A percentile compares a stretch with the other conserved stretches of the same genome.
These are phyloP conservation scores for Heliconius ethilla DNA, from an alignment of 2,888 invertebrate species.

Conservation along the genomic window DNA sequence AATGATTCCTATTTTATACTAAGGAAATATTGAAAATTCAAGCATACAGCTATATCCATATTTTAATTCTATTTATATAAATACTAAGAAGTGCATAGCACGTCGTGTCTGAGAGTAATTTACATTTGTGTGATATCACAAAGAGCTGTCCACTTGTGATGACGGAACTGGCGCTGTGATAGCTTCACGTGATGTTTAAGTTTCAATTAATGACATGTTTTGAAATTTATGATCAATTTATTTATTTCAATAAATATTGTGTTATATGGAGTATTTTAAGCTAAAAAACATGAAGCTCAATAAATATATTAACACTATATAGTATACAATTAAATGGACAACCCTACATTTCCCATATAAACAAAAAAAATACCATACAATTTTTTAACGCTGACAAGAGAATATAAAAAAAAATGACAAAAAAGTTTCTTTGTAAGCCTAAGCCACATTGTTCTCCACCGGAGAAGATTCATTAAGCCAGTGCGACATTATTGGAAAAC, in stretches of 20 bases:
- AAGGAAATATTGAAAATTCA: background rate
- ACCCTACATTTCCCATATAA: background rate
- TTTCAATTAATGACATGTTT: constrained; percentile 24
- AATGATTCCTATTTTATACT: background rate
- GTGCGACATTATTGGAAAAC: constrained; percentile 35
- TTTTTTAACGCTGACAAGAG: background rate
- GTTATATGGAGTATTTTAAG: too few species aligned
- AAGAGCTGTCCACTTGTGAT: constrained; percentile 32
- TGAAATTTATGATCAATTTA: constrained; percentile 26
- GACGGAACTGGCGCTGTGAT: constrained; percentile 29
- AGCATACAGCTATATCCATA: background rate
- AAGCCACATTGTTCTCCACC: constrained; percentile 30
- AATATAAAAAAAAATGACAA: background rate
- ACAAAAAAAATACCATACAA: background rate
- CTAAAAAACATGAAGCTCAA: too few species aligned
- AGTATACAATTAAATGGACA: background rate
- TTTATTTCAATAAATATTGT: background rate
- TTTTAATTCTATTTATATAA: constrained; percentile 16
- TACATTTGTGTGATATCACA: constrained; percentile 36
- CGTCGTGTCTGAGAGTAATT: constrained; percentile 26
- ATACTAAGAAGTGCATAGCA: constrained; percentile 16
- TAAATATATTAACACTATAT: too few species aligned
- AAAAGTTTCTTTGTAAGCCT: too few species aligned
- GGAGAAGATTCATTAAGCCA: constrained; percentile 41
- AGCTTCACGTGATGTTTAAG: constrained; percentile 22